Conservation (phyloP, 2,797 vertebrate species). For the Podarcis lilfordi region DNA sequence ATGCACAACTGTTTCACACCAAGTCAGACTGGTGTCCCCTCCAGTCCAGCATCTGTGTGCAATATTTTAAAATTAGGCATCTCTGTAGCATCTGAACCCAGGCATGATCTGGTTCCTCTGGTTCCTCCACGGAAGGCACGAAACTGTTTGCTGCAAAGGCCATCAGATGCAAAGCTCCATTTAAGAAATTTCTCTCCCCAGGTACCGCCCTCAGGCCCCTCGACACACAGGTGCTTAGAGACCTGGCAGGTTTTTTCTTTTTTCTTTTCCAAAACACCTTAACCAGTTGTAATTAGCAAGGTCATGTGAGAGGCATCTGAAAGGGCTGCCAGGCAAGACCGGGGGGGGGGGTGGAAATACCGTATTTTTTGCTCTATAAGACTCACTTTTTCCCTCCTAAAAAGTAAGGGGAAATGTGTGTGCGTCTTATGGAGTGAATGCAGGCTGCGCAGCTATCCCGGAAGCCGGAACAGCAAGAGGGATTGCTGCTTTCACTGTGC, state of each 20-base stretch:
- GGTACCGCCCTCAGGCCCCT: background rate
- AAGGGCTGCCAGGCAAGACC: background rate
- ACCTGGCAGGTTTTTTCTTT: constrained; percentile 13
- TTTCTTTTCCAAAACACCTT: constrained; percentile 64
- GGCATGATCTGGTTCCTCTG: background rate
- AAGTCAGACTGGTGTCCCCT: too few relatives aligned
- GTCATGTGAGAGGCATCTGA: background rate
- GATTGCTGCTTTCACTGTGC: too few relatives aligned
- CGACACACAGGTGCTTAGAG: background rate
- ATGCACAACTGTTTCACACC: too few relatives aligned
- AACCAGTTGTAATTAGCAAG: constrained; percentile 51
- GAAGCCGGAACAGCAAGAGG: too few relatives aligned
- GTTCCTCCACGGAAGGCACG: background rate
- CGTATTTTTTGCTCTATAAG: too few relatives aligned
- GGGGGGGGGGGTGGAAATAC: too few relatives aligned
- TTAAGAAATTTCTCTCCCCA: background rate
- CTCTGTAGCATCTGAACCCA: too few relatives aligned
- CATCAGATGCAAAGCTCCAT: background rate
- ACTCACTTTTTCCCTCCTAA: too few relatives aligned
- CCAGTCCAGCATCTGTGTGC: too few relatives aligned
- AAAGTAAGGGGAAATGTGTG: too few relatives aligned
- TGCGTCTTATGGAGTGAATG: too few relatives aligned
- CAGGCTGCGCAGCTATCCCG: too few relatives aligned
- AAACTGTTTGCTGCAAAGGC: background rate
- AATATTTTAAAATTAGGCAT: background rate